Evolutionary conservation across 1,140 invertebrate genomes (phyloP), one percentile per base, ranked within the genome.

Genomic region (Tribolium castaneum): DNA sequence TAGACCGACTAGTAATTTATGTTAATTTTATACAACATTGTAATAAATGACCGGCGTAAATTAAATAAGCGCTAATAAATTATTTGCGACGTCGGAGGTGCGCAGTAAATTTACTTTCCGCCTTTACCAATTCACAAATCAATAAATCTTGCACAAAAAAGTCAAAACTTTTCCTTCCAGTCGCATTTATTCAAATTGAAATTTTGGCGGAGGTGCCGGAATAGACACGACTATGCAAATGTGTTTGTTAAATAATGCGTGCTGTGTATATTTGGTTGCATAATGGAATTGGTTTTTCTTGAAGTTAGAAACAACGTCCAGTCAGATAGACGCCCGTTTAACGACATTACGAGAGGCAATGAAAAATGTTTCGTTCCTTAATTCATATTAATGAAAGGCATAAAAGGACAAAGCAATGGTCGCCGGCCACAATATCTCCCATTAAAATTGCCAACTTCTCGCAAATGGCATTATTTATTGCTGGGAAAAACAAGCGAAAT

Each of bases 331-430:
- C 54, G 54, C 54, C 54, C 54, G 54, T 59, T 59, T 59, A 59
- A 59, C 54, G 54, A 59, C 59, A 66, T 66, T 35, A 66, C 25
- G 25, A 66, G 30, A 35, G 30, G 59, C 59, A 66, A 66, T 66
- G 59, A 66, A 66, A 66, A 35, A 66, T 66, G 59, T 66, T 34
- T 34, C 25, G 25, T 66, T 66, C 59, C 59, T 66, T 66, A 35
- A 66, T 66, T 66, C 59, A 35, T 66, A 66, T 66, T 66, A 66
- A 66, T 66, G 59, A 66, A 66, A 66, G 59, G 59, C 59, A 66
- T 66, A 66, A 66, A 66, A 66, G 59, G 59, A 66, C 59, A 66
- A 66, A 34, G 59, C 25, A 35, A 66, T 35, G 59, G 9, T 66
- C 9, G 25, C 25, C 59, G 30, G 34, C 59, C 59, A 59, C 52